Evolutionary conservation across 2,888 invertebrate genomes (phyloP).

Genomic region (Pristionchus arcanus): DNA sequence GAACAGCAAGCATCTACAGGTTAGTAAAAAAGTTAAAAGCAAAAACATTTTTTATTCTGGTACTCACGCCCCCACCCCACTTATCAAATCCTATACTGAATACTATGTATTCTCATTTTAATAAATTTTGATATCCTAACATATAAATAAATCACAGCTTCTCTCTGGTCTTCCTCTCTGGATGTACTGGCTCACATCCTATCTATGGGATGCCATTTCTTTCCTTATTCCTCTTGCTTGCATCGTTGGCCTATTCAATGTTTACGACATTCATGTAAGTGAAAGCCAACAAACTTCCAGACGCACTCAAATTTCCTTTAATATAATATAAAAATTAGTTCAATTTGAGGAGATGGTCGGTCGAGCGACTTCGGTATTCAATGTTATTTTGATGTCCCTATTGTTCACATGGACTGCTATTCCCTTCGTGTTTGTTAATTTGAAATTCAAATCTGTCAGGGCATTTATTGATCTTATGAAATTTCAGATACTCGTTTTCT

Average conservation of each 20-base stretch:
- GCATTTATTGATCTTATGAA: neutral
- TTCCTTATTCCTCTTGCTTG: slow-evolving; percentile 65
- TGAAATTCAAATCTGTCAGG: neutral
- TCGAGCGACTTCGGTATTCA: slow-evolving; percentile 57
- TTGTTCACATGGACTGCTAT: slow-evolving; percentile 74
- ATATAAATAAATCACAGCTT: slow-evolving; percentile 57
- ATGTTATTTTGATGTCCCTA: slow-evolving; percentile 61
- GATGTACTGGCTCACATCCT: slow-evolving; percentile 74
- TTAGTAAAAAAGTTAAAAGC: neutral
- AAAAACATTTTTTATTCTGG: too few relatives aligned
- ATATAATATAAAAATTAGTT: neutral
- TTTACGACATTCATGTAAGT: slow-evolving; percentile 64
- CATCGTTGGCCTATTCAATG: slow-evolving; percentile 67
- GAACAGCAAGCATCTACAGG: slow-evolving; percentile 75
- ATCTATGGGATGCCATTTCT: slow-evolving; percentile 71
- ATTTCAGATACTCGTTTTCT: slow-evolving; percentile 71
- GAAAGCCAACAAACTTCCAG: neutral
- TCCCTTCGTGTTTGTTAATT: slow-evolving; percentile 59
- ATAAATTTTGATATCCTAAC: too few relatives aligned
- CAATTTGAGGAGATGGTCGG: slow-evolving; percentile 46
- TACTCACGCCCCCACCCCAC: too few relatives aligned
- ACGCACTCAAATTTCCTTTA: neutral
- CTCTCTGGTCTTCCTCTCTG: slow-evolving; percentile 70
- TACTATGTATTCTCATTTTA: too few relatives aligned
- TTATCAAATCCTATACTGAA: too few relatives aligned